Conservation (phyloP, 2,888 invertebrate species). For the Lasioglossum morio region DNA sequence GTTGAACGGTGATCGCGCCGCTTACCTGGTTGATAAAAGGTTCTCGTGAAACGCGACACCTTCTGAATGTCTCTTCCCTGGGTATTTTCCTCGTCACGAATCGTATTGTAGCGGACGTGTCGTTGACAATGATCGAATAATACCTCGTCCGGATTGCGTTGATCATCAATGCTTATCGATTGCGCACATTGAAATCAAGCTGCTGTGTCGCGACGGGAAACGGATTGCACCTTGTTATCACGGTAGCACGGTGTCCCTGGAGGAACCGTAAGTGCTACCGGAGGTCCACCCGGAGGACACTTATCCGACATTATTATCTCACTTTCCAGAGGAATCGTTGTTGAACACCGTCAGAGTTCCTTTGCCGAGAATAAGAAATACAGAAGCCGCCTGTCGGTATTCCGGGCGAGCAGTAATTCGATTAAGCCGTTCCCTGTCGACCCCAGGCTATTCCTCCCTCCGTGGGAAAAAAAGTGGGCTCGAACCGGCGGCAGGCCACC, state of each 20-base stretch:
- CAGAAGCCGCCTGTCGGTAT: neutral
- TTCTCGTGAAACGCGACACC: constrained; percentile 58
- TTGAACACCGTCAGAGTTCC: neutral
- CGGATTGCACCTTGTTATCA: constrained; percentile 6
- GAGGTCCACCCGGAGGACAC: neutral
- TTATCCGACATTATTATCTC: constrained; percentile 22
- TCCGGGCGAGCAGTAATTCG: neutral
- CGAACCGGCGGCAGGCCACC: neutral
- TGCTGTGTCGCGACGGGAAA: neutral
- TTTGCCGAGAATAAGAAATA: neutral
- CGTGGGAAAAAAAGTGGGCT: neutral
- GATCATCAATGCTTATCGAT: constrained; percentile 38
- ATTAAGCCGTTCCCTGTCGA: neutral
- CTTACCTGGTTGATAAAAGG: constrained; percentile 67
- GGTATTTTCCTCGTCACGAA: neutral
- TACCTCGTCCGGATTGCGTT: constrained; percentile 7
- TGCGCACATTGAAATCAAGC: constrained; percentile 9
- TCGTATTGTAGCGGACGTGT: constrained; percentile 1
- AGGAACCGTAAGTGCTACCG: constrained; percentile 21
- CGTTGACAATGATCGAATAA: constrained; percentile 28
- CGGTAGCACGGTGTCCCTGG: neutral
- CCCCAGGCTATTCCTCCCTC: constrained; percentile 1
- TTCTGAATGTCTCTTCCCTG: constrained; percentile 36
- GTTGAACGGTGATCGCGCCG: neutral
- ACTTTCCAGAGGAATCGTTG: neutral